Conservation (phyloP, 2,113 vertebrate genomes). For the Lepus europaeus region DNA sequence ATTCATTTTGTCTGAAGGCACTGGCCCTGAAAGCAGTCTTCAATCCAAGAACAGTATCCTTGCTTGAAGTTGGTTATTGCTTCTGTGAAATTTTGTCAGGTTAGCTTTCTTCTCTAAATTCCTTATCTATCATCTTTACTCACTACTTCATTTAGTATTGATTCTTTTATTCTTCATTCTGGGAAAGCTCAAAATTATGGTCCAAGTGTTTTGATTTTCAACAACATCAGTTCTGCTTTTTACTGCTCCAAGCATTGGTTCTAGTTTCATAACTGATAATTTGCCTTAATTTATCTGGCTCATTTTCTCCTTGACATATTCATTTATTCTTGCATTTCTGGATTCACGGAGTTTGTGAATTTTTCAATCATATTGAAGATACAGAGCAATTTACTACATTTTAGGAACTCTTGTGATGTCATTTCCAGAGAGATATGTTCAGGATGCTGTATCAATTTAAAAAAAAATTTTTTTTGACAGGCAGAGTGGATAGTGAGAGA, state of each 20-base stretch:
- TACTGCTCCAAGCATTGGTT: background rate
- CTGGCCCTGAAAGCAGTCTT: background rate
- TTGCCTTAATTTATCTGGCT: background rate
- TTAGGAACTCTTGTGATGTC: background rate
- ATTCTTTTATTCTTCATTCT: constrained; percentile 16
- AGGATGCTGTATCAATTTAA: background rate
- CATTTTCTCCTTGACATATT: background rate
- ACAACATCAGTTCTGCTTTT: constrained; percentile 1
- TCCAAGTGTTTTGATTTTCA: constrained; percentile 40
- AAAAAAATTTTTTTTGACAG: too few species aligned
- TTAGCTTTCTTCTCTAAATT: background rate
- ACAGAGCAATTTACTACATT: background rate
- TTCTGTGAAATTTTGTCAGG: background rate
- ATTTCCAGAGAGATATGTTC: background rate
- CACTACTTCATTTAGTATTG: background rate
- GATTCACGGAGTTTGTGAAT: background rate
- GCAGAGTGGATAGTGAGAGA: too few species aligned
- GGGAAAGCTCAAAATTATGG: background rate
- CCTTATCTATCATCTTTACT: background rate
- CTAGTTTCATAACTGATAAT: background rate
- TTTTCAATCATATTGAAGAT: background rate
- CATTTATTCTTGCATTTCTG: background rate
- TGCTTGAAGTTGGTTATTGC: constrained; percentile 1
- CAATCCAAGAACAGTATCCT: background rate
- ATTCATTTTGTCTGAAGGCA: background rate